Evolutionary conservation across 2,888 invertebrate species (phyloP), one percentile per base, ranked within the genome.

Genomic region (Plagodis dolabraria): DNA sequence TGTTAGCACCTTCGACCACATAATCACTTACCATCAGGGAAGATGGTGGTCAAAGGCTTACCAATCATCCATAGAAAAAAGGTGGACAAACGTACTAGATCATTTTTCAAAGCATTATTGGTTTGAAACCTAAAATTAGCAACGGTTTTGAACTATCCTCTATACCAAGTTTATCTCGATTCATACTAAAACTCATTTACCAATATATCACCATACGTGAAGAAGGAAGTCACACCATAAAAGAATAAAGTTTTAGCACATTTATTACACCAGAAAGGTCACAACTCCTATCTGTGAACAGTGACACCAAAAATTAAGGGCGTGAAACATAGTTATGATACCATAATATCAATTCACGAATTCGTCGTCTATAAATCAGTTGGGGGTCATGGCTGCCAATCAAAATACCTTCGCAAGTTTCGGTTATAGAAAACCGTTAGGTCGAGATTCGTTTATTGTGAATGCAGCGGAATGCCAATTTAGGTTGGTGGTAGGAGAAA

Each of bases 371-470:
- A 74, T 72, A 80, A 76, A 77, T 75, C 60, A 61, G 60, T 76
- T 71, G 76, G 77, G 79, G 82, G 82, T 83, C 80, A 75, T 49
- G 69, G 65, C 74, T 78, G 78, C 77, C 80, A 80, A 86, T 85
- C 84, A 83, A 85, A 82, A 86, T 83, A 80, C 77, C 81, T 80
- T 76, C 68, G 73, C 75, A 80, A 78, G 77, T 81, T 85, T 83
- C 76, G 75, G 80, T 75, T 68, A 69, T 69, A 66, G 67, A 78
- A 76, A 79, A 78, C 77, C 65, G 71, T 72, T 76, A 72, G 53
- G 33, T 62, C 45, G 60, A 47, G 57, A 48, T 57, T 54, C 53
- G 56, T 48, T 11, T 50, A 43, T 34, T 50, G 50, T 11, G 42
- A 43, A 42, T 7, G 40, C 5, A 40, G 10, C 40, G 40, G 40